Conservation (phyloP, 1,140 invertebrate species). For the Pseudomyrmex concolor region DNA sequence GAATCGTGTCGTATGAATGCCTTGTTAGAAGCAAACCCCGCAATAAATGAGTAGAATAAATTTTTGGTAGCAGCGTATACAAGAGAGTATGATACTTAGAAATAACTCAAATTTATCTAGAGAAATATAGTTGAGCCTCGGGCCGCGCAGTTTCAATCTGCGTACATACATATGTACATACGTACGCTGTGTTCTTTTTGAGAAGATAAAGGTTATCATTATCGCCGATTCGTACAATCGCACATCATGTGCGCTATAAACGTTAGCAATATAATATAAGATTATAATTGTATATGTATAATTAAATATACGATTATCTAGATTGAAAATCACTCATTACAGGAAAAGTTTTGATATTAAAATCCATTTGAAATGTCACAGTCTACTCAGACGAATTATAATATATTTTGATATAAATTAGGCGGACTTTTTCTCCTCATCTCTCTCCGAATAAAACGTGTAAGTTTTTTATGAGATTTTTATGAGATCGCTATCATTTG, state of each 20-base stretch:
- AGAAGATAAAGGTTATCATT: no score
- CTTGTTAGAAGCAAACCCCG: constrained; percentile 3
- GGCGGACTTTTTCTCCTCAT: not conserved
- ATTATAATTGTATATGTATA: constrained; percentile 48
- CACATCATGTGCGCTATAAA: not conserved
- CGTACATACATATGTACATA: not conserved
- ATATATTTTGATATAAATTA: constrained; percentile 77
- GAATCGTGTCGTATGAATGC: not conserved
- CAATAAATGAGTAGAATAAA: constrained; percentile 14
- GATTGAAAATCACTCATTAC: constrained; percentile 33
- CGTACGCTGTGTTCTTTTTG: not conserved
- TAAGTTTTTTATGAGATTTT: no score
- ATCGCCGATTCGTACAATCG: constrained; percentile 16
- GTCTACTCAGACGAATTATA: constrained; percentile 47
- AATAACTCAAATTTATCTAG: constrained; percentile 22
- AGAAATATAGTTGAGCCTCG: not conserved
- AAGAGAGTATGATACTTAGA: not conserved
- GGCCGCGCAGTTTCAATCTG: not conserved
- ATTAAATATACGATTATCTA: constrained; percentile 6
- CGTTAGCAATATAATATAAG: constrained; percentile 22
- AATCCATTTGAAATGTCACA: constrained; percentile 44
- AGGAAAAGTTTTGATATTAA: constrained; percentile 32
- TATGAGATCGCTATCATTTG: no score
- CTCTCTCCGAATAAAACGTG: constrained; percentile 61
- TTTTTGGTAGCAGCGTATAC: not conserved